phyloP scores from a whole-genome alignment of 1,140 invertebrate species.

The Drosophila pandora region DNA sequence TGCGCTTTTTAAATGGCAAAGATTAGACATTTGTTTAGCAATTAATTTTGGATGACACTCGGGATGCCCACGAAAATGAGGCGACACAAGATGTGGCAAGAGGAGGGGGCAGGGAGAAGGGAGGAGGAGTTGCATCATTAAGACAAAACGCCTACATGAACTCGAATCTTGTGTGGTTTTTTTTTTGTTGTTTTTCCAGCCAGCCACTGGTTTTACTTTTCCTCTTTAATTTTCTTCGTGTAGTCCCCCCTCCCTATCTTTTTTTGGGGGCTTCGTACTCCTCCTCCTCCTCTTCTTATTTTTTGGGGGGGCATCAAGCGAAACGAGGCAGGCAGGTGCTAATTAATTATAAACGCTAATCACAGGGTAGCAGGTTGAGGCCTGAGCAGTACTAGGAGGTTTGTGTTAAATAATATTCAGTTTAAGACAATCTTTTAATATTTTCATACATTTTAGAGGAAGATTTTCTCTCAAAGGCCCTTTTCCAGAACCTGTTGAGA shows the following conservation, averaged over 20 bases:
- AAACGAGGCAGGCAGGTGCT: slow-evolving; percentile 72
- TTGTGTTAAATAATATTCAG: too few relatives aligned
- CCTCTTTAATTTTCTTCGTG: not conserved
- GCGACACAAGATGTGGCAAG: slow-evolving; percentile 12
- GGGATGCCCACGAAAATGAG: slow-evolving; percentile 49
- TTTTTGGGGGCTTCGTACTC: slow-evolving; percentile 13
- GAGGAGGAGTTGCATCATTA: slow-evolving; percentile 1
- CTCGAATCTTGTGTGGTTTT: not conserved
- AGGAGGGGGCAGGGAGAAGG: not conserved
- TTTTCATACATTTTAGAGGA: too few relatives aligned
- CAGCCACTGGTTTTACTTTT: not conserved
- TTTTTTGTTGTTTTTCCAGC: not conserved
- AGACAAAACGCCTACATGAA: slow-evolving; percentile 1
- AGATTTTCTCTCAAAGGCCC: too few relatives aligned
- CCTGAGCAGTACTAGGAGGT: not conserved
- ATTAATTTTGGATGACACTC: slow-evolving; percentile 77
- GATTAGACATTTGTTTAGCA: slow-evolving; percentile 82
- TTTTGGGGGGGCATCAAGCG: slow-evolving; percentile 26
- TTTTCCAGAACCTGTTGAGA: not conserved
- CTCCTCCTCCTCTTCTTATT: not conserved
- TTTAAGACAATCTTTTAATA: too few relatives aligned
- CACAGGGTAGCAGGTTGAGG: slow-evolving; percentile 21
- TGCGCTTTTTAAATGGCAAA: slow-evolving; percentile 81
- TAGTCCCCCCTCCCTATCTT: slow-evolving; percentile 4
- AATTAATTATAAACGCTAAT: slow-evolving; percentile 60